Evolutionary conservation across 2,797 vertebrate species (phyloP), one percentile per base, ranked within the genome.

Genomic region (Characodon lateralis): DNA sequence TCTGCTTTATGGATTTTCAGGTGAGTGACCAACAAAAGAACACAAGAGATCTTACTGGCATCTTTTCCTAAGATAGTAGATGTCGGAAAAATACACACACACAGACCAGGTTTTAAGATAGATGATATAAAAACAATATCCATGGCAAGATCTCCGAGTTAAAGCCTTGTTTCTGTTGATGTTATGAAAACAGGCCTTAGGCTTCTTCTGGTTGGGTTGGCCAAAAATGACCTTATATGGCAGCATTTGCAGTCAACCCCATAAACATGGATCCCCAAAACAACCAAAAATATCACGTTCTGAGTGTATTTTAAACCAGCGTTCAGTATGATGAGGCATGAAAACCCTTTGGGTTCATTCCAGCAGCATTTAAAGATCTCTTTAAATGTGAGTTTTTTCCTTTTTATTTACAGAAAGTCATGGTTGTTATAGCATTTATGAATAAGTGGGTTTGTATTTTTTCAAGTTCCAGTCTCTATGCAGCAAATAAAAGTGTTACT

Each of bases 181-280:
- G 72, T 80, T 81, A 24, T 78, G 66, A 59, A 75, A 83, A 76
- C 55, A 74, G 6, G 50, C 61, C 1, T 39, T 35, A 26, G 79
- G 71, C 58, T 12, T 22, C 55, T 79, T 68, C 31, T 51, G 46
- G 71, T 55, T 68, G 72, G 53, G 24, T 78, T 65, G 10, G 87
- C 78, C 86, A 51, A 87, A 69, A 81, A 87, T 83, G n/a, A 53
- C 93, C 92, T 75, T 93, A 92, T 80, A 91, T 86, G 91, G 90
- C 43, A 84, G 85, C 35, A 74, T 58, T 82, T 82, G 81, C 26
- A 18, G 71, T 76, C 78, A 79, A 90, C 85, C 78, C 84, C 74
- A 68, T 87, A 80, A 66, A 85, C 69, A 78, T 73, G 74, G 78
- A 85, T 83, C 87, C 80, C 16, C 53, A 88, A 90, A 90, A 86